Evolutionary conservation across 2,797 vertebrate genomes (phyloP), one percentile per base, ranked within the genome.

Genomic region (Lepidocolaptes lacrymiger): DNA sequence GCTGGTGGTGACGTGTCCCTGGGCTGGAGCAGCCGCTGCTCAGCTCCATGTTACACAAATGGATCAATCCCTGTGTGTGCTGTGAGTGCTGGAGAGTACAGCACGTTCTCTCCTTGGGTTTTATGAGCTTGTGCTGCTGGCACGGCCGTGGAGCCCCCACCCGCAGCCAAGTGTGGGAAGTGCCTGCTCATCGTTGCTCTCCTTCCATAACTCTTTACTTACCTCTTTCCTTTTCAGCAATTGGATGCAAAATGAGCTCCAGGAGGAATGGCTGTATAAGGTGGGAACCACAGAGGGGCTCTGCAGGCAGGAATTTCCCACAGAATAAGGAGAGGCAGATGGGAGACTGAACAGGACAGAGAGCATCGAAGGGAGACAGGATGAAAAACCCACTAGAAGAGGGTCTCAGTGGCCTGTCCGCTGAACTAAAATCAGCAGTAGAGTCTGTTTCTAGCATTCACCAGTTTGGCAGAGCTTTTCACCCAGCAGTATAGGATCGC

Each of bases 221-320:
- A 0, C 5, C 43, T 20, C 23, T 46, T 28, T 48, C 21, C 14
- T 0, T 32, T 66, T 20, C 0, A 0, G 61, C 24, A 6, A 0
- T 6, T 0, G 1, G 49, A n/a, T 2, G 5, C 14, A 12, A 56
- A 43, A 26, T 10, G 32, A 67, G 58, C 39, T 67, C 85, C 9
- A 2, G 16, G 34, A 54, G 12, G 22, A 46, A 30, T 43, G 69
- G 69, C 41, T 21, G 13, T 12, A 43, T 10, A n/a, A 39, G 23
- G 51, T 30, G 54, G 37, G 39, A 78, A 39, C 44, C 22, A 16
- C 0, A 0, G 67, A 44, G 36, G 12, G 32, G 20, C 27, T 18
- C 46, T 20, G 2, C 10, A 66, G 54, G 37, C 44, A 49, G 62
- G 61, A 41, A 17, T 23, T 12, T 30, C 28, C 43, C 36, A 4